Evolutionary conservation across 2,113 vertebrate genomes (phyloP).

Genomic region (Carassius carassius): DNA sequence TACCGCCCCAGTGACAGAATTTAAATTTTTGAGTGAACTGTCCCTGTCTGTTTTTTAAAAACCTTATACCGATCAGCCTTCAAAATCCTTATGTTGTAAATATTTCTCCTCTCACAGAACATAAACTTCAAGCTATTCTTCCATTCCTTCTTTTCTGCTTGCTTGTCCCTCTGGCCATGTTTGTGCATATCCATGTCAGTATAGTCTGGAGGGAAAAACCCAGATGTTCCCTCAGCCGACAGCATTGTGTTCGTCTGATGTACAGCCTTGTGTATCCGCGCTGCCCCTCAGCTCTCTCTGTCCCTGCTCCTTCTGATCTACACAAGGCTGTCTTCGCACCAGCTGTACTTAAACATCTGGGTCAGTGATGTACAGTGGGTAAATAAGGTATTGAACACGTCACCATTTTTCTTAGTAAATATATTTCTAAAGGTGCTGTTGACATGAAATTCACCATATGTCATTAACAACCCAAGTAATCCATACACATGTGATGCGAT

Average conservation of each 20-base stretch:
- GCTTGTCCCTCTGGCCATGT: conserved; percentile 44
- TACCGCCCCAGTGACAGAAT: neutral
- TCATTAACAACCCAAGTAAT: too few relatives aligned
- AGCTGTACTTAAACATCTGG: neutral
- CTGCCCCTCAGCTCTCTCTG: conserved; percentile 16
- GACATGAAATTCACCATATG: too few relatives aligned
- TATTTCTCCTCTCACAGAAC: conserved; percentile 7
- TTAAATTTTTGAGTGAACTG: fast-evolving
- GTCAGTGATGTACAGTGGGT: neutral
- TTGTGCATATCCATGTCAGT: conserved; percentile 49
- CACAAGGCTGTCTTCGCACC: conserved; percentile 32
- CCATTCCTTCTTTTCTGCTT: conserved; percentile 26
- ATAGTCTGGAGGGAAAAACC: conserved; percentile 54
- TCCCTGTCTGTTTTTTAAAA: neutral
- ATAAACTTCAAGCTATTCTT: conserved; percentile 13
- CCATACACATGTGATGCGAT: too few relatives aligned
- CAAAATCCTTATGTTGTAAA: conserved; percentile 19
- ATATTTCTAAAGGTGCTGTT: too few relatives aligned
- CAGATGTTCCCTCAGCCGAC: conserved; percentile 51
- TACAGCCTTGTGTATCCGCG: conserved; percentile 27
- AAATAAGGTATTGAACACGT: too few relatives aligned
- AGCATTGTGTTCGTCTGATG: conserved; percentile 40
- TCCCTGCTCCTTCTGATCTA: conserved; percentile 45
- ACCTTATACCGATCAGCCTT: neutral
- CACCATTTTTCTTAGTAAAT: too few relatives aligned